A percentile compares a stretch with the other conserved stretches of the same genome.
phyloP scores from a whole-genome alignment of 2,113 vertebrate species.

The Pardalotus punctatus region DNA sequence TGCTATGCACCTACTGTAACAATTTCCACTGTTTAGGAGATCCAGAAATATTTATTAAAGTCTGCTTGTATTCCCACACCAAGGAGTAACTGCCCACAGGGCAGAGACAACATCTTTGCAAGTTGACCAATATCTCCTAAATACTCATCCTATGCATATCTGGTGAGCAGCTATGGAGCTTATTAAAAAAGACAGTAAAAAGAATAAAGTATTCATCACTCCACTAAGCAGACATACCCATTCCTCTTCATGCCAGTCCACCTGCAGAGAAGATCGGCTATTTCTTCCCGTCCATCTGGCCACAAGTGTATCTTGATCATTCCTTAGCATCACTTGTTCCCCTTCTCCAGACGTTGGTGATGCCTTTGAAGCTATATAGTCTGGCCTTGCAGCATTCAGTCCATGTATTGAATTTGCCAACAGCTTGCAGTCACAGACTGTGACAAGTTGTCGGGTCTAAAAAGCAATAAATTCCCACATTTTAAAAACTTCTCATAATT shows the following conservation, averaged over 20 bases:
- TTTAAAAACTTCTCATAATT: not conserved
- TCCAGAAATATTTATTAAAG: not conserved
- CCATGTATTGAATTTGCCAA: conserved; percentile 93
- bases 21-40: not conserved
- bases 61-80: not conserved
- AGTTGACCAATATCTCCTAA: not conserved
- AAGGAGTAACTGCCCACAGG: not conserved
- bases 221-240: conserved; percentile 81
- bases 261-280: conserved; percentile 88
- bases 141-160: not conserved
- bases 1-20: not conserved
- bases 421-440: conserved; percentile 93
- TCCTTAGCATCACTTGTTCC: conserved; percentile 94
- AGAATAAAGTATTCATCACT: not conserved
- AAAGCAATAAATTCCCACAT: not conserved
- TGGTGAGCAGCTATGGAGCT: not conserved
- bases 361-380: conserved; percentile 94
- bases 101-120: not conserved
- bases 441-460: conserved; percentile 94
- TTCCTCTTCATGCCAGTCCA: conserved; percentile 94
- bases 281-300: conserved; percentile 92
- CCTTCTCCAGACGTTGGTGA: conserved; percentile 89
- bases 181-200: not conserved
- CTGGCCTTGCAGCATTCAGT: conserved; percentile 90
- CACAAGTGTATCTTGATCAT: conserved; percentile 94